Evolutionary conservation across 2,888 invertebrate genomes (phyloP), one percentile per base, ranked within the genome.

Genomic region (Acleris sparsana): DNA sequence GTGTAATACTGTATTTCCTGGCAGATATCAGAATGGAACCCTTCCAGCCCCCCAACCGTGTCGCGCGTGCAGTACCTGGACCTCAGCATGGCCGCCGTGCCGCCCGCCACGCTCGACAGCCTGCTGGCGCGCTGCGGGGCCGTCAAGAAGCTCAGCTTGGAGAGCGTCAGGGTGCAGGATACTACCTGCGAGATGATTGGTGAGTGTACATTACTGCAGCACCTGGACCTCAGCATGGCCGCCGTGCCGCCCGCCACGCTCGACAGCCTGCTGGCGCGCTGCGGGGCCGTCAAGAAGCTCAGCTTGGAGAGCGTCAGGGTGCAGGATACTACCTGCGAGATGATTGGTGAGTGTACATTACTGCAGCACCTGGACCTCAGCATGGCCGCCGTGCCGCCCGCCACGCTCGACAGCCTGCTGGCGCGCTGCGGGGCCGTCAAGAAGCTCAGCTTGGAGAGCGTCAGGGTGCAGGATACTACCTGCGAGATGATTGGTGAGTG

Each of bases 291-390:
- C 43, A 95, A 94, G 78, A 98, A 98, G 82, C 89, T 98, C 4
- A 98, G 98, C 74, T 85, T 98, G 62, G 99, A 99, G 85, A 95
- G 96, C 75, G 94, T 97, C 20, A 84, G 85, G 9, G 69, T 98
- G 0, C 94, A 94, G 73, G 93, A 94, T 69, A 86, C 86, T 1
- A 94, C 96, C 22, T 95, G 97, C 77, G 83, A 91, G 67, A 93
- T 95, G 58, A 95, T 98, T 67, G 94, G 95, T 72, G 80, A 94
- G 79, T 29, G 6, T 2, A 29, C 5, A 29, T 29, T 6, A 5
- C 29, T 98, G n/a, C 96, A 97, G 77, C 97, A 95, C 85, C 87
- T 98, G 69, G 98, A 98, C 86, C 92, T 98, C 13, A 97, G 97
- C 79, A 96, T 98, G 95, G 94, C 95, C 0, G 92, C 94, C 0